Base-by-base conservation (phyloP, 64 coral and sea anemone genomes). In the Dendrophyllia cribrosa region DNA sequence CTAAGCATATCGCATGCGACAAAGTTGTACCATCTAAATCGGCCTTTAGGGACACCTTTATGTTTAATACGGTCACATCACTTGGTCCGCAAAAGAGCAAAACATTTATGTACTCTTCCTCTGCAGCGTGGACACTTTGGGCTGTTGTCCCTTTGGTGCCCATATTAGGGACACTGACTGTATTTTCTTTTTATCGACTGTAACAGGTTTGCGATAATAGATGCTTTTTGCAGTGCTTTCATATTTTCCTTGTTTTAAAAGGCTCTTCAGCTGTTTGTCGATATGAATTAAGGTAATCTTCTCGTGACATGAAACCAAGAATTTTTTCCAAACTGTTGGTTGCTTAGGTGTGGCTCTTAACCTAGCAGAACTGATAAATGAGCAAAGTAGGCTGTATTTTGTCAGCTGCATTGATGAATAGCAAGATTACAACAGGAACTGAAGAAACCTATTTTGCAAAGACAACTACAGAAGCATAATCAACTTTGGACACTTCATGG, bases 331-430 rank as follows among this genome's bases (percentile, higher is more conserved):
- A 8, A 22, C 44, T 83, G 43, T 66, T 83, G 43, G 80, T 83
- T 83, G 80, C 80, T 83, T 64, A 83, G 80, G 44, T 64, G 25
- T 50, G 61, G 43, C 62, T 23, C 16, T 19, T 48, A 47, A 22
- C 7, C 61, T 45, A 50, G 8, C 60, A 67, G 16, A 67, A 83
- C 45, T 50, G 43, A 66, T 67, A 51, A 83, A 50, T 66, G 80
- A 50, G n/a, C 6, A 47, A 7, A n/a, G 19, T 19, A 66, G 44
- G 80, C 80, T 83, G 80, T 83, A 83, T 83, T 83, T 83, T 83
- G 43, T 7, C 80, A 83, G 80, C 80, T 83, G 80, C 61, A 51
- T 9, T 66, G 45, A 49, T 62, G 61, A 64, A 67, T 83, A 64
- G 58, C 58, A 44, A 44, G 26, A 63, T 47, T 16, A 43, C 12